phyloP scores from a whole-genome alignment of 2,797 vertebrate genomes.

The Phyllotis vaccarum region DNA sequence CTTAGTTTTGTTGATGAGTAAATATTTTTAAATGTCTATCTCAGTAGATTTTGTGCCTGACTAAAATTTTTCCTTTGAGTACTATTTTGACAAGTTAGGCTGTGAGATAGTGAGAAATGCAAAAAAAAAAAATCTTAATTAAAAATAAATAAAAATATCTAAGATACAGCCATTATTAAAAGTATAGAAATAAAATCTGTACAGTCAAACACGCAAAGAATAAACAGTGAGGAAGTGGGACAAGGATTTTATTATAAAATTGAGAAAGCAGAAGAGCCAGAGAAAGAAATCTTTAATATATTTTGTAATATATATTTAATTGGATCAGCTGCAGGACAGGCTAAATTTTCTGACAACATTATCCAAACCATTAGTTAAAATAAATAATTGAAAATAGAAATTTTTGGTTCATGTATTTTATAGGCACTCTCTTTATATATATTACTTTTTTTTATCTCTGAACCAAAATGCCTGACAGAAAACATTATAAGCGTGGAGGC shows the following conservation, averaged over 20 bases:
- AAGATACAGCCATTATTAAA: not conserved
- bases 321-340: not conserved
- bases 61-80: not conserved
- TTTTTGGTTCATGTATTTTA: not conserved
- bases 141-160: constrained; percentile 31
- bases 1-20: not conserved
- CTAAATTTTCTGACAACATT: constrained; percentile 24
- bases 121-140: not conserved
- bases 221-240: not conserved
- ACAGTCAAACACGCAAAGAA: not conserved
- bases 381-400: not conserved
- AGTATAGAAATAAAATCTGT: not conserved
- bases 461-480: not conserved
- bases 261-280: constrained; percentile 17
- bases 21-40: constrained; percentile 14
- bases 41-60: not conserved
- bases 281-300: not conserved
- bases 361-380: not conserved
- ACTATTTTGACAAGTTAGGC: constrained; percentile 2
- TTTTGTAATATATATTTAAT: constrained; percentile 18
- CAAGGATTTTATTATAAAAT: not conserved
- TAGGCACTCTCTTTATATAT: not conserved
- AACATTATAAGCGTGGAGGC: not conserved
- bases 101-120: constrained; percentile 18
- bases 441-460: not conserved